Evolutionary conservation across 2,797 vertebrate genomes (phyloP), one percentile per base, ranked within the genome.

Genomic region (Myripristis murdjan): DNA sequence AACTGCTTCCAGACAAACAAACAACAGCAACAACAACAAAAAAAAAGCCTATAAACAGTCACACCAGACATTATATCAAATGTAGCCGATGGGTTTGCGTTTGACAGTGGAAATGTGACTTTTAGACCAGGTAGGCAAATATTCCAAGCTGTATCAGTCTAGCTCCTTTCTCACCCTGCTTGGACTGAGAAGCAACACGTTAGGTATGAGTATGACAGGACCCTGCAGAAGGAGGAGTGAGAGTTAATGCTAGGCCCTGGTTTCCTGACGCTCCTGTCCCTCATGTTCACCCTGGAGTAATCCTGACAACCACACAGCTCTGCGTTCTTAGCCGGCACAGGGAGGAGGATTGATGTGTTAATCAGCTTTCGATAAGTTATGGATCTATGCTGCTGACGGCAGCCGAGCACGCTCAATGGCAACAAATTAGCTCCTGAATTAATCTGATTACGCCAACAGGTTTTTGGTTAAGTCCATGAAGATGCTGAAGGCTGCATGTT

Each of bases 291-390:
- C 58, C 80, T 86, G 76, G 49, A 88, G 49, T 86, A 87, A 87
- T 90, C 87, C 83, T 89, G 88, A 90, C 88, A 89, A 53, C 46
- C 71, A 15, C 83, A 14, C 76, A 67, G 87, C 87, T 67, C 64
- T 0, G 12, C 35, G 47, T 24, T 84, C 83, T 80, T 46, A 86
- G 75, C 70, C 24, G 70, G 68, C 70, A 55, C 64, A 43, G 60
- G 81, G 71, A 72, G 80, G 69, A 79, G 82, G 89, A 67, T 60
- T 76, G 80, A 87, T 73, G 79, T 73, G 68, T 84, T 91, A 91
- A 91, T 92, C 91, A 86, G 88, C 91, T 92, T 90, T 86, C 35
- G 59, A 89, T 87, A 87, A 89, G 73, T 89, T 90, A 83, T 85
- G 81, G 76, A 91, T 88, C 82, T 79, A 52, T 56, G 75, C 67